These are phyloP conservation scores for Dissostichus mawsoni DNA, from an alignment of 2,113 vertebrate genomes.

Conservation along the genomic window DNA sequence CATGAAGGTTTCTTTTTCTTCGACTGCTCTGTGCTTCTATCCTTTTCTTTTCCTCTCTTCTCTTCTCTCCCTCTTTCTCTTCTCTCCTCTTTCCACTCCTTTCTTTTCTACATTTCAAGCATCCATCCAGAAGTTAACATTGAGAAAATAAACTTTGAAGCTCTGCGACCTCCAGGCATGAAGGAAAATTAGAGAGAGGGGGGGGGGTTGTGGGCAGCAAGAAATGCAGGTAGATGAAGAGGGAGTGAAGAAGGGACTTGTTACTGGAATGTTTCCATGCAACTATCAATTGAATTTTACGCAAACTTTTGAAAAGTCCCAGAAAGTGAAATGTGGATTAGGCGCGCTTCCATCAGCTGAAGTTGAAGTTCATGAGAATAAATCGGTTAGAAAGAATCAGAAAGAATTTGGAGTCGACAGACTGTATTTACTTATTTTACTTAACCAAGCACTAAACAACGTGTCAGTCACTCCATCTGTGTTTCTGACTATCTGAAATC, in stretches of 20 bases:
- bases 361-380: slow-evolving; percentile 47
- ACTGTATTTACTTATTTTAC: not conserved
- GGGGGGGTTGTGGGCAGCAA: slow-evolving; percentile 41
- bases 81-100: slow-evolving; percentile 32
- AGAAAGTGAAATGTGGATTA: slow-evolving; percentile 67
- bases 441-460: slow-evolving; percentile 35
- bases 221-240: slow-evolving; percentile 59
- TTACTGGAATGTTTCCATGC: slow-evolving; percentile 54
- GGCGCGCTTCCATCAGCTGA: slow-evolving; percentile 31
- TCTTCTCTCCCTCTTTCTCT: slow-evolving; percentile 4
- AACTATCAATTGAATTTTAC: slow-evolving; percentile 74
- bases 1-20: not conserved
- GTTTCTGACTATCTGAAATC: slow-evolving; percentile 61
- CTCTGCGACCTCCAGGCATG: slow-evolving; percentile 69
- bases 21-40: not conserved
- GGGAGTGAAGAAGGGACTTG: slow-evolving; percentile 52
- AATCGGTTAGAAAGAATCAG: slow-evolving; percentile 14
- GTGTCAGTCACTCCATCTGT: slow-evolving; percentile 48
- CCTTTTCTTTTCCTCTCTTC: slow-evolving; percentile 21
- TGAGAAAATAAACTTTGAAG: slow-evolving; percentile 82
- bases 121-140: slow-evolving; percentile 67
- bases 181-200: slow-evolving; percentile 48
- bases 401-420: not conserved
- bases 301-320: slow-evolving; percentile 73
- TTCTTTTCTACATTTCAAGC: slow-evolving; percentile 72